Evolutionary conservation across 2,888 invertebrate species (phyloP).

Genomic region (Cataglyphis cursor): DNA sequence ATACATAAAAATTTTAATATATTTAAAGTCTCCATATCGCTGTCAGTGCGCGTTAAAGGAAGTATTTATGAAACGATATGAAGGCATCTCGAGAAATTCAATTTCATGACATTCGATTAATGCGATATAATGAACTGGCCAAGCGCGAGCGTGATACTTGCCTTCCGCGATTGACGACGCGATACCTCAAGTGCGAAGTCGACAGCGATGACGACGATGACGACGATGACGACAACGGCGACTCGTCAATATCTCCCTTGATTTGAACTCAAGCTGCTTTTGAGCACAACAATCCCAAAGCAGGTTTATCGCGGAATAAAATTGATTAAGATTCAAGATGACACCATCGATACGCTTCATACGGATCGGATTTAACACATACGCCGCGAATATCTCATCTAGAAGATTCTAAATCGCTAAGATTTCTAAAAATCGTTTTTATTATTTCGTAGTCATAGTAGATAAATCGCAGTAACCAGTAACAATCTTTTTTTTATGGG

Average conservation of each 20-base stretch:
- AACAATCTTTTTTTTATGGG: not conserved
- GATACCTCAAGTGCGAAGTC: slow-evolving; percentile 31
- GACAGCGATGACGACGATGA: slow-evolving; percentile 4
- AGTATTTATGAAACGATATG: slow-evolving; percentile 35
- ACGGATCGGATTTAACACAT: slow-evolving; percentile 48
- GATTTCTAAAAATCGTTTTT: slow-evolving; percentile 25
- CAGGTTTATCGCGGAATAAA: slow-evolving; percentile 49
- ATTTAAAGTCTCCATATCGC: slow-evolving; percentile 15
- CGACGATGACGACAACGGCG: slow-evolving; percentile 8
- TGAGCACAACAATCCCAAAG: slow-evolving; percentile 17
- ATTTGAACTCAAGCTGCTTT: slow-evolving; percentile 15
- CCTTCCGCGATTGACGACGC: slow-evolving; percentile 30
- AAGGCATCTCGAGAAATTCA: slow-evolving; percentile 49
- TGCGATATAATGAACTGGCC: slow-evolving; percentile 58
- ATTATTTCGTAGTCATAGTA: slow-evolving; percentile 4
- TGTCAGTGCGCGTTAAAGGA: slow-evolving; percentile 37
- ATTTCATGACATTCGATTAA: slow-evolving; percentile 64
- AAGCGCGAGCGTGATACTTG: slow-evolving; percentile 43
- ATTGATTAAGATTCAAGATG: slow-evolving; percentile 49
- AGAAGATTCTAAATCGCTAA: slow-evolving; percentile 30
- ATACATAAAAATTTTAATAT: slow-evolving; percentile 18
- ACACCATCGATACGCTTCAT: slow-evolving; percentile 30
- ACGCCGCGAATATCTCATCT: slow-evolving; percentile 35
- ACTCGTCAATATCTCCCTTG: slow-evolving; percentile 38
- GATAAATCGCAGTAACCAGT: slow-evolving; percentile 41